phyloP scores from a whole-genome alignment of 2,888 invertebrate genomes.

The Frankliniella intonsa region DNA sequence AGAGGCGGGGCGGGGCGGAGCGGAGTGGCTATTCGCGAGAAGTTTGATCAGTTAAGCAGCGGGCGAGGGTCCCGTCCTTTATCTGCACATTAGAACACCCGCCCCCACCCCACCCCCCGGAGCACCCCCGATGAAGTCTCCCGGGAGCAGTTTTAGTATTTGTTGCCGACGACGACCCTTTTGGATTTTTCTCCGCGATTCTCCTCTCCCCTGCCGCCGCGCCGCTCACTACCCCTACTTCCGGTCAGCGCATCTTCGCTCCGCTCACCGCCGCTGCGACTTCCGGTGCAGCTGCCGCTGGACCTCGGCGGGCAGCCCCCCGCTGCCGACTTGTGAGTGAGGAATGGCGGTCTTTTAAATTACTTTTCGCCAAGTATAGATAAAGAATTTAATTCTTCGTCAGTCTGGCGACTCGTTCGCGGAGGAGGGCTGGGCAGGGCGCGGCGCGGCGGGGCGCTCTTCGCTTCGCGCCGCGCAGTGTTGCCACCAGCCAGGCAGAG shows the following conservation, averaged over 20 bases:
- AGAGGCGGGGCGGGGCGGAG: too few relatives aligned
- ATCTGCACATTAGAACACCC: neutral
- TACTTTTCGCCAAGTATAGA: slow-evolving; percentile 19
- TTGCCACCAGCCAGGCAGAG: too few relatives aligned
- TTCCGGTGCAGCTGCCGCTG: neutral
- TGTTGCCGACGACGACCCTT: too few relatives aligned
- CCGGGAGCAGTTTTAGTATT: too few relatives aligned
- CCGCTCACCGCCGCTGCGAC: neutral
- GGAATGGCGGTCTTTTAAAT: slow-evolving; percentile 9
- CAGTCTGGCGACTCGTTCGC: neutral
- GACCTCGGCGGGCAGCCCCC: too few relatives aligned
- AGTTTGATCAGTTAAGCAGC: neutral
- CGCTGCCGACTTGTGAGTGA: neutral
- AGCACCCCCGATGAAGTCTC: too few relatives aligned
- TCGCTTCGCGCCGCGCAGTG: neutral
- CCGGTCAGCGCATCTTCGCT: neutral
- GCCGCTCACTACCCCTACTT: neutral
- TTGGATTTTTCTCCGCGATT: too few relatives aligned
- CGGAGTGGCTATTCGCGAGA: too few relatives aligned
- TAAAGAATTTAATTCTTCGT: slow-evolving; percentile 13
- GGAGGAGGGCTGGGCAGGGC: neutral
- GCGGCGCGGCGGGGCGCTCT: neutral
- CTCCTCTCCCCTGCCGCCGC: neutral
- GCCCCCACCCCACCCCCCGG: too few relatives aligned
- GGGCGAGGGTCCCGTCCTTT: neutral